Base-by-base conservation (phyloP, 2,888 invertebrate genomes). In the Electrophaes corylata region DNA sequence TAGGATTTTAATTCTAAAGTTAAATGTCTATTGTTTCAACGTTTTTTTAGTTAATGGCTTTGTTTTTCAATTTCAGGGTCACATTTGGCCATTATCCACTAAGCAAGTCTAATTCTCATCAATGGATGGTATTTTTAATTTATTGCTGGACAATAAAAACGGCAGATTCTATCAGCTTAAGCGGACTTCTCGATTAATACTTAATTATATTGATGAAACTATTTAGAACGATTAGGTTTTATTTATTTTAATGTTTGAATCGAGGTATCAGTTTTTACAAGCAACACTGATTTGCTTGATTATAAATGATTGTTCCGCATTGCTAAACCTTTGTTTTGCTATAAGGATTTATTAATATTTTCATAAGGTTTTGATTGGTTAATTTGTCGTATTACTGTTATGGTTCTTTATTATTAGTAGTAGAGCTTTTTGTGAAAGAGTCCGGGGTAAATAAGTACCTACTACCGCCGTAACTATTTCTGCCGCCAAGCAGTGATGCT, bases 181-280 rank as follows among this genome's bases (percentile, higher is more conserved):
- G 51, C 41, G 20, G 37, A 14, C 50, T 57, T 20, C 44, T 45
- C 55, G 57, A 61, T 58, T 58, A 58, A 51, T 61, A 40, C 26
- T 54, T 50, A 56, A 60, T 57, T 56, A 60, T 33, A 52, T 20
- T 8, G 37, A 39, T 39, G 51, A 43, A 47, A 41, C 29, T 26
- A 43, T 35, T 31, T 20, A 26, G n/a, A 45, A 40, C 20, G 4
- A 35, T 39, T 39, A 35, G n/a, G 16, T 41, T 54, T 33, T 47
- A 39, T 46, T 53, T 46, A 39, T 39, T 39, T 45, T 35, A 20
- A 41, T 20, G 29, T 31, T 50, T 33, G 19, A 29, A 50, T 20
- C n/a, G 5, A 18, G 18, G 16, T 44, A 18, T 4, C 18, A 35
- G 19, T 41, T 41, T 29, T 29, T 26, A 23, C 29, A 41, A 33